Conservation (phyloP, 2,797 vertebrate species). For the Cryptoblepharus egeriae region DNA sequence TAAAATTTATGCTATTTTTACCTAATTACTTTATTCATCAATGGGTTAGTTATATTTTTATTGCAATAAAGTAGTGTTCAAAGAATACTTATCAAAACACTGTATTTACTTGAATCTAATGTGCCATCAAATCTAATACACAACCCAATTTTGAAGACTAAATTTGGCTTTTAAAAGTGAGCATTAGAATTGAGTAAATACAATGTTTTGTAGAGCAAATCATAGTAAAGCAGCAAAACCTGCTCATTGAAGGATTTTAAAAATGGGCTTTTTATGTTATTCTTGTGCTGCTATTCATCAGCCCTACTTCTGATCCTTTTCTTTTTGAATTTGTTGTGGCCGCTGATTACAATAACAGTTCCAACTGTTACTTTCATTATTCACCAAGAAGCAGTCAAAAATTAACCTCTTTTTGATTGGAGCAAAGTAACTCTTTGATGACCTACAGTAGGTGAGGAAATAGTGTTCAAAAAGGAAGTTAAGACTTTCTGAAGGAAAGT, state of each 20-base stretch:
- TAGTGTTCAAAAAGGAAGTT: not conserved
- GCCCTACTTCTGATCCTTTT: not conserved
- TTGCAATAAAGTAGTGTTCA: too few species aligned
- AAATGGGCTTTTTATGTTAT: not conserved
- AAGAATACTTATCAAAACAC: too few species aligned
- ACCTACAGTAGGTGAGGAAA: not conserved
- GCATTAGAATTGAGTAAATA: too few species aligned
- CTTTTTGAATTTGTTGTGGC: constrained; percentile 1
- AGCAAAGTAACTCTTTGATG: not conserved
- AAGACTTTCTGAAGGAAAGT: too few species aligned
- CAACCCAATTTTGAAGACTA: too few species aligned
- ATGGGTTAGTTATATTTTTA: too few species aligned
- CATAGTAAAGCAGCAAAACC: not conserved
- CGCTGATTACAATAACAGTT: constrained; percentile 3
- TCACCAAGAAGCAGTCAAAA: not conserved
- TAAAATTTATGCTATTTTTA: too few species aligned
- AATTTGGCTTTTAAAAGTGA: too few species aligned
- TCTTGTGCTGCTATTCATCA: not conserved
- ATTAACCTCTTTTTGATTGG: not conserved
- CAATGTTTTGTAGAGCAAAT: not conserved
- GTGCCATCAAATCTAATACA: too few species aligned
- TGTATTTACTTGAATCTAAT: too few species aligned
- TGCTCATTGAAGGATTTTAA: not conserved
- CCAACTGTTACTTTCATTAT: constrained; percentile 24
- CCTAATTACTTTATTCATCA: too few species aligned